phyloP scores from a whole-genome alignment of 2,888 invertebrate genomes.

The Belgica antarctica region DNA sequence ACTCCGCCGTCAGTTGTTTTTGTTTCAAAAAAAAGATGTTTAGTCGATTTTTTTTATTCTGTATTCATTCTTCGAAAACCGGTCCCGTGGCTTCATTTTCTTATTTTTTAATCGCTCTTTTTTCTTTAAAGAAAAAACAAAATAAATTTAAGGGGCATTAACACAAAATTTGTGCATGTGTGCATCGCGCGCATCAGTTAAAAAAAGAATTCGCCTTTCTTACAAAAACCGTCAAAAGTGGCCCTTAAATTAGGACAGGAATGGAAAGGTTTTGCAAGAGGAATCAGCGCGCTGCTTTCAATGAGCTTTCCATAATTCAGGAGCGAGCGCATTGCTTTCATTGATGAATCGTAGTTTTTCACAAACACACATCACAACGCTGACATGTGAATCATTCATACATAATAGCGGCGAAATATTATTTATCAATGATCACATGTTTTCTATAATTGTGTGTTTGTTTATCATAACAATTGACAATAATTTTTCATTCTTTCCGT shows the following conservation, averaged over 20 bases:
- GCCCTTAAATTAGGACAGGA: neutral
- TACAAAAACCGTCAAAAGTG: neutral
- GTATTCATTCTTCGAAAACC: conserved; percentile 37
- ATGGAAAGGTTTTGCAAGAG: neutral
- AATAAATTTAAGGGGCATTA: conserved; percentile 41
- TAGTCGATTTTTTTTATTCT: conserved; percentile 42
- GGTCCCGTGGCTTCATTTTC: conserved; percentile 43
- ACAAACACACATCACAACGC: conserved; percentile 29
- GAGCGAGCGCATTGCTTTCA: conserved; percentile 15
- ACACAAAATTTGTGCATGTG: conserved; percentile 32
- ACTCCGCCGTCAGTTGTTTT: conserved; percentile 15
- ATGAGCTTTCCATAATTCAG: neutral
- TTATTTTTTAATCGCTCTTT: conserved; percentile 44
- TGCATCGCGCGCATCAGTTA: conserved; percentile 38
- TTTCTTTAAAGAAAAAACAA: conserved; percentile 33
- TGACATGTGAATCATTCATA: conserved; percentile 44
- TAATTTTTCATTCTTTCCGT: conserved; percentile 33
- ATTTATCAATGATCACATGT: conserved; percentile 44
- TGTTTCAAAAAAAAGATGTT: conserved; percentile 42
- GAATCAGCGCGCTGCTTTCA: neutral
- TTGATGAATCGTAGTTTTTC: conserved; percentile 26
- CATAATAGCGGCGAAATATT: conserved; percentile 37
- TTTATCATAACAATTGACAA: conserved; percentile 44
- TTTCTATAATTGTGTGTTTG: conserved; percentile 44
- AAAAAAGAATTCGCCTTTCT: conserved; percentile 20